Conservation (phyloP, 2,797 vertebrate genomes). For the Nannoperca australis region DNA sequence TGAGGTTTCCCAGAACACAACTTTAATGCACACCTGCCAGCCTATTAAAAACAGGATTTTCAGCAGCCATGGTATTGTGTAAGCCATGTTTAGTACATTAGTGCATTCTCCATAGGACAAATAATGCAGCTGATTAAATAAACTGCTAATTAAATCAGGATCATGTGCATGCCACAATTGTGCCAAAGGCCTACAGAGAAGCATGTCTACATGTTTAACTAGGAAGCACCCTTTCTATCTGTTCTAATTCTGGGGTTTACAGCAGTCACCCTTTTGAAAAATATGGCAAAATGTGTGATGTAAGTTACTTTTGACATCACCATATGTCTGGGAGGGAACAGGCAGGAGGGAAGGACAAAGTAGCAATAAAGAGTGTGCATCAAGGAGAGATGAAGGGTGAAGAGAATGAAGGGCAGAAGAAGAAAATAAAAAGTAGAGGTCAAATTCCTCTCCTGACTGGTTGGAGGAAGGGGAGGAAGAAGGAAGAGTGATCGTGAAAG, state of each 20-base stretch:
- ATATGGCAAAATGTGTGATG: constrained; percentile 22
- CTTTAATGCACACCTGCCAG: background rate
- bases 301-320: constrained; percentile 35
- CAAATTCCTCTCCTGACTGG: background rate
- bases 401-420: background rate
- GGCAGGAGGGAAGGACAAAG: background rate
- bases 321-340: constrained; percentile 32
- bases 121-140: constrained; percentile 1
- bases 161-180: background rate
- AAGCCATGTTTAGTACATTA: too few species aligned
- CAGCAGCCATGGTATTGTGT: background rate
- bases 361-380: constrained; percentile 1
- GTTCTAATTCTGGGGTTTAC: background rate
- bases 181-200: background rate
- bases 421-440: background rate
- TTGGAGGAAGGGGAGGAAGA: background rate
- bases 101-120: background rate
- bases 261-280: constrained; percentile 19
- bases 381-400: background rate
- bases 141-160: constrained; percentile 3
- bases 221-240: constrained; percentile 2
- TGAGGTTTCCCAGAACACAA: background rate
- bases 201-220: background rate
- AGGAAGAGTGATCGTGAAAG: background rate
- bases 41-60: background rate